Conservation (phyloP, 2,888 invertebrate genomes). For the Coelinius sp. region DNA sequence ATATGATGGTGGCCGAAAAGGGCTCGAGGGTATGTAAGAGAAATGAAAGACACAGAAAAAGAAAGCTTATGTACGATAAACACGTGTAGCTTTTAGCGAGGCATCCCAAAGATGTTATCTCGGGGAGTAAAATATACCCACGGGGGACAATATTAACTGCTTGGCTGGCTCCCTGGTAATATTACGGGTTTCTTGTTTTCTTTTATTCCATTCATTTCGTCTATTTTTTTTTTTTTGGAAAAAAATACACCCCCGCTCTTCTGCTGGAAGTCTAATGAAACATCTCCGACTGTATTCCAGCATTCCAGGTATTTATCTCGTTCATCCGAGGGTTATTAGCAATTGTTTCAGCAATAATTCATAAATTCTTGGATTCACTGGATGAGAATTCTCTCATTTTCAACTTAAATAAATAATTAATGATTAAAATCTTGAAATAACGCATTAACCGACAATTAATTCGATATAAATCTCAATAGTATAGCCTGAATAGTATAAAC, state of each 20-base stretch:
- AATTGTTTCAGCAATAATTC: constrained; percentile 30
- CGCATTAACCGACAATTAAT: neutral
- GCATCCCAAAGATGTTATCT: constrained; percentile 69
- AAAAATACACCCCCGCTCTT: neutral
- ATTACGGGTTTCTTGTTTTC: constrained; percentile 7
- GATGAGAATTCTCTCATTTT: neutral
- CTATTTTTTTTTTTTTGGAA: constrained; percentile 1
- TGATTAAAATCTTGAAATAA: neutral
- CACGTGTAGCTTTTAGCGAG: constrained; percentile 71
- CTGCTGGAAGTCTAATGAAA: neutral
- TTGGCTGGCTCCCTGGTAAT: constrained; percentile 52
- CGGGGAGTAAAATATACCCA: constrained; percentile 68
- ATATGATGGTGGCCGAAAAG: constrained; percentile 39
- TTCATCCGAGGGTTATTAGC: constrained; percentile 28
- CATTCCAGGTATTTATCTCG: constrained; percentile 30
- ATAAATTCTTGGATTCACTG: neutral
- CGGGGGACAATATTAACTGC: constrained; percentile 70
- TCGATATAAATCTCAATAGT: neutral
- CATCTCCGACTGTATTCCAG: neutral
- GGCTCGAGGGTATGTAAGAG: constrained; percentile 29
- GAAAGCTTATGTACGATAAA: constrained; percentile 66
- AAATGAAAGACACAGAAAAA: constrained; percentile 29
- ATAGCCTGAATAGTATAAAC: neutral
- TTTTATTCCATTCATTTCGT: neutral
- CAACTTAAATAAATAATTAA: neutral